A percentile compares a stretch with the other conserved stretches of the same genome.
Evolutionary conservation across 2,888 invertebrate species (phyloP).

Genomic region (Pollenia labialis): DNA sequence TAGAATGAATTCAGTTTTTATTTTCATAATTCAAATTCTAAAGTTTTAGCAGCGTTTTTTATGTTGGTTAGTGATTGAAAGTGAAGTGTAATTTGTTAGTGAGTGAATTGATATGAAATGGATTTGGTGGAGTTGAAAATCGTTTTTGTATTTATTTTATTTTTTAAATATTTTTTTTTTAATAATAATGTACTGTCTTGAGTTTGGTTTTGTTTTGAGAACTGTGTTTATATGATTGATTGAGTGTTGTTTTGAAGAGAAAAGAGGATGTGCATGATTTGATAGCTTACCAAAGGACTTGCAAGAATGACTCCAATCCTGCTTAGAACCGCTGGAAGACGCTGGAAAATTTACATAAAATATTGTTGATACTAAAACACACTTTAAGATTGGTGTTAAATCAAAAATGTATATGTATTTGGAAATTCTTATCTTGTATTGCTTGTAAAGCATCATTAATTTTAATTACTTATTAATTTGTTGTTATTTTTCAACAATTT

Average conservation of each 20-base stretch:
- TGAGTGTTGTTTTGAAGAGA: constrained; percentile 60
- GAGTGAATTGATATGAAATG: constrained; percentile 8
- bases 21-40: constrained; percentile 36
- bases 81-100: constrained; percentile 23
- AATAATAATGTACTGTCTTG: constrained; percentile 21
- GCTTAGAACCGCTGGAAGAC: constrained; percentile 97
- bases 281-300: constrained; percentile 95
- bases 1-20: constrained; percentile 32
- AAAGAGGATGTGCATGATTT: constrained; percentile 80
- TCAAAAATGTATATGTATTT: constrained; percentile 49
- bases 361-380: constrained; percentile 84
- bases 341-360: constrained; percentile 89
- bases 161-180: neutral
- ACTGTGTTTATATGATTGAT: constrained; percentile 31
- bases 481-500: constrained; percentile 14
- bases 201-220: constrained; percentile 3
- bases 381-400: constrained; percentile 81
- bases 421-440: constrained; percentile 18
- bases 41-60: constrained; percentile 41
- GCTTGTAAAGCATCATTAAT: neutral
- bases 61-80: constrained; percentile 27
- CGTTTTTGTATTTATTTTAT: constrained; percentile 12
- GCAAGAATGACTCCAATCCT: constrained; percentile 98
- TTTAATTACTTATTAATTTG: neutral
- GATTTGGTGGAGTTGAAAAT: constrained; percentile 17